Base-by-base conservation (phyloP, 2,113 vertebrate species). In the Furnarius figulus region DNA sequence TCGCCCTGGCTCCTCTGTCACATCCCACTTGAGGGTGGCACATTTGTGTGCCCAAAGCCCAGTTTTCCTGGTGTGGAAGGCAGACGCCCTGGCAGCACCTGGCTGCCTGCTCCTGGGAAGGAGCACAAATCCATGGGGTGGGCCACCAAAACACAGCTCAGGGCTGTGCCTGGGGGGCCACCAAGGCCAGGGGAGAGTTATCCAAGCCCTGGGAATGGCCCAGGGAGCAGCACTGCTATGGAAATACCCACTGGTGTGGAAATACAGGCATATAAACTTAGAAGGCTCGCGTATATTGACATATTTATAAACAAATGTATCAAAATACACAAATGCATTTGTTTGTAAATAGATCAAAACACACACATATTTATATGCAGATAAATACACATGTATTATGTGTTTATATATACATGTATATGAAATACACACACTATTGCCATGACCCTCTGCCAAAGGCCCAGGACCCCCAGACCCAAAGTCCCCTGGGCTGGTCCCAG, bases 331-430 rank as follows among this genome's bases (percentile, higher is more conserved):
- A 2, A 2, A 3, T 9, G 9, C n/a, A 1, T 9, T 11, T 4
- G 2, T 1, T 2, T 0, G 16, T 0, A 10, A 0, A 30, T 0
- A 10, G 0, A 30, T 1, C 17, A 10, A 47, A 42, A 1, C 3
- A 1, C 2, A 1, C 3, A 3, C 2, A 3, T 5, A 1, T 8
- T 10, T 4, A 2, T 1, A 2, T 0, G 13, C 0, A 12, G 23
- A 44, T 0, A 12, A 40, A 40, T 5, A 1, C 5, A 1, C 5
- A 2, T 3, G 1, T 6, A 1, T 2, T 25, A 2, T 0, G 1
- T 4, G 4, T 21, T 22, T 31, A 1, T 2, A 1, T 0, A 28
- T 0, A 39, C 40, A 47, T 0, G 2, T 0, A 0, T 0, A 7
- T 3, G 8, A 44, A 61, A 50, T 1, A 10, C 1, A 8, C 24